Conservation (phyloP, 1,140 invertebrate genomes). For the Ceratina calcarata region DNA sequence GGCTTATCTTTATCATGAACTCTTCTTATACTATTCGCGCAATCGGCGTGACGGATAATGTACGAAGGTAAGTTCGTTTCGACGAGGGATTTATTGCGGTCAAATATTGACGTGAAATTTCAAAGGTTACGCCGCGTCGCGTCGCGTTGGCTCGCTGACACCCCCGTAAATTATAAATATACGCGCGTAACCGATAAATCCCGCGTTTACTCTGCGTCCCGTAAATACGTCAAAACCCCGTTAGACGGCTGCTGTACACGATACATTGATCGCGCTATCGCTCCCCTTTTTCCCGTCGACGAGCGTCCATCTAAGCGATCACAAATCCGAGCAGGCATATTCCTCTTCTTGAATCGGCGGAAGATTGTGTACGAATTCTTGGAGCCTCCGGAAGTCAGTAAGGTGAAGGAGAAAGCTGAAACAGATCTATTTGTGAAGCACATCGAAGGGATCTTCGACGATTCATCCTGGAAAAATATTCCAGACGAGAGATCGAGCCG, state of each 20-base stretch:
- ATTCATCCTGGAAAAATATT: slow-evolving; percentile 17
- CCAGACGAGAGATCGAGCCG: slow-evolving; percentile 4
- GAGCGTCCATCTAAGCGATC: neutral
- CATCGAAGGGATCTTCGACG: neutral
- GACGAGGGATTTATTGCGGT: slow-evolving; percentile 20
- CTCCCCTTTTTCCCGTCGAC: neutral
- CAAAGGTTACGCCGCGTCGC: slow-evolving; percentile 20
- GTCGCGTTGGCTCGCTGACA: slow-evolving; percentile 2
- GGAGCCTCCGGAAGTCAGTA: neutral
- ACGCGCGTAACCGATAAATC: slow-evolving; percentile 32
- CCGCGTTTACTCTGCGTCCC: slow-evolving; percentile 14
- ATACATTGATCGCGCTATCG: slow-evolving; percentile 9
- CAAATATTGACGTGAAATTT: slow-evolving; percentile 42
- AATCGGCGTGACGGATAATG: slow-evolving; percentile 18
- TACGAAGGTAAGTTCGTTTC: slow-evolving; percentile 24
- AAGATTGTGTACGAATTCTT: neutral
- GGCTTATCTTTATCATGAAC: no score
- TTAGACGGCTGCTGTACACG: slow-evolving; percentile 8
- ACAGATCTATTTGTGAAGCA: neutral
- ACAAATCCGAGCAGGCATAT: no score
- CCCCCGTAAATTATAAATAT: slow-evolving; percentile 44
- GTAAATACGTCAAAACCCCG: slow-evolving; percentile 26
- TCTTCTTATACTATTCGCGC: no score
- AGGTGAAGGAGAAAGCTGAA: neutral
- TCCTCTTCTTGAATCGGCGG: neutral